Base-by-base conservation (phyloP, 2,888 invertebrate genomes). In the Leptinotarsa haldemani region DNA sequence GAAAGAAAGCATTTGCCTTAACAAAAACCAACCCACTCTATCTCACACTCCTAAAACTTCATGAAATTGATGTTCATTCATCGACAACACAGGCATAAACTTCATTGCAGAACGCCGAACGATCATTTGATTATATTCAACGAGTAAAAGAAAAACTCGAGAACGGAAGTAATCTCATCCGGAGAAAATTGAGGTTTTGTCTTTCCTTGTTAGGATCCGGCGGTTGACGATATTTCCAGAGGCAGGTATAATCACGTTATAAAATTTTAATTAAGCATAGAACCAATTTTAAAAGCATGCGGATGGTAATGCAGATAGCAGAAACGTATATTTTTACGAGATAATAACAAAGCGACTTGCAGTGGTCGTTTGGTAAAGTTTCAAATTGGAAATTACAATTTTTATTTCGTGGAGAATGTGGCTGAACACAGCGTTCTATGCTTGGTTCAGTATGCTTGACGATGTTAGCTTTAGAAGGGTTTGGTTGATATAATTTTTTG, bases 191-290 rank as follows among this genome's bases (percentile, higher is more conserved):
- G 56, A 56, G 56, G 56, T 22, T 56, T 56, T 56, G 56, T 56
- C 56, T 56, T 56, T 56, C 4, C 56, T 56, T 56, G 20, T 56
- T 56, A 56, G 3, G 56, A 13, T 56, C 13, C 20, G 56, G 22
- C 56, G 56, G 22, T 56, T 30, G 30, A 7, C 30, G 7, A 30
- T 30, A 30, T 30, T 40, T 12, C 16, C 25, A 73, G 75, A 30
- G 77, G 74, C 75, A 80, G 76, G 75, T 78, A 78, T 78, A 78
- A 80, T 77, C 74, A 74, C 75, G 70, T 76, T 74, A 80, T 78
- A 80, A 80, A 78, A 78, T 77, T 77, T 80, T 80, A 78, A 80
- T 78, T 80, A 1, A 75, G 78, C 70, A 75, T 78, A 78, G 78
- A 80, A 76, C 75, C 77, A 78, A 78, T 78, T 80, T 80, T 77